phyloP scores from a whole-genome alignment of 2,888 invertebrate species.

The Lepidonotus clava region DNA sequence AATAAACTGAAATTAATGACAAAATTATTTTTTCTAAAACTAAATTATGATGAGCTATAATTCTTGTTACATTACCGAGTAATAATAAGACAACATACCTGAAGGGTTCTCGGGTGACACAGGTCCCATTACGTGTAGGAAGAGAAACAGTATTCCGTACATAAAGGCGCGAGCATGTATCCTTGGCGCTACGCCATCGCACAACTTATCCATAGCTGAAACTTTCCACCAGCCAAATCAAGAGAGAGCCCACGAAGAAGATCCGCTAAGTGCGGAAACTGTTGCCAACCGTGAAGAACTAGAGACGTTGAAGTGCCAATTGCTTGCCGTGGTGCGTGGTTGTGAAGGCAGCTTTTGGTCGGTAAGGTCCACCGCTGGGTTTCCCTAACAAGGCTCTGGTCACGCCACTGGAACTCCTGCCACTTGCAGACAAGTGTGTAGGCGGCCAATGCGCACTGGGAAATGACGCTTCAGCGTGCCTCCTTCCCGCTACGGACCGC shows the following conservation, averaged over 20 bases:
- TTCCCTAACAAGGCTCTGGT: too few species aligned
- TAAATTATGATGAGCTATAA: too few species aligned
- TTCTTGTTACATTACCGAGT: neutral
- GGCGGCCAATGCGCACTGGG: neutral
- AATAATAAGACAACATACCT: neutral
- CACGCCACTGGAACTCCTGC: too few species aligned
- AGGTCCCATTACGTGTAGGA: neutral
- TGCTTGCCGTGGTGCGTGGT: neutral
- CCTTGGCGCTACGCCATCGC: neutral
- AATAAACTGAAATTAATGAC: too few species aligned
- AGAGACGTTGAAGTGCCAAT: neutral
- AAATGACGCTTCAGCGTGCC: neutral
- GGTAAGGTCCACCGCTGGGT: too few species aligned
- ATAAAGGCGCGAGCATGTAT: neutral
- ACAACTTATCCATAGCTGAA: conserved; percentile 8
- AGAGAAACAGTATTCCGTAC: neutral
- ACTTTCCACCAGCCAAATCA: neutral
- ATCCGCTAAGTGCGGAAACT: neutral
- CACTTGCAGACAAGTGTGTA: neutral
- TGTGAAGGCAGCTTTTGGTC: too few species aligned
- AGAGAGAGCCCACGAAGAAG: too few species aligned
- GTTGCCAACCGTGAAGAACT: too few species aligned
- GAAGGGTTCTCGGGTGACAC: neutral
- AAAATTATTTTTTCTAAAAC: too few species aligned
- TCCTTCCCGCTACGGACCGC: neutral